phyloP scores from a whole-genome alignment of 2,888 invertebrate species.

The Acleris laterana region DNA sequence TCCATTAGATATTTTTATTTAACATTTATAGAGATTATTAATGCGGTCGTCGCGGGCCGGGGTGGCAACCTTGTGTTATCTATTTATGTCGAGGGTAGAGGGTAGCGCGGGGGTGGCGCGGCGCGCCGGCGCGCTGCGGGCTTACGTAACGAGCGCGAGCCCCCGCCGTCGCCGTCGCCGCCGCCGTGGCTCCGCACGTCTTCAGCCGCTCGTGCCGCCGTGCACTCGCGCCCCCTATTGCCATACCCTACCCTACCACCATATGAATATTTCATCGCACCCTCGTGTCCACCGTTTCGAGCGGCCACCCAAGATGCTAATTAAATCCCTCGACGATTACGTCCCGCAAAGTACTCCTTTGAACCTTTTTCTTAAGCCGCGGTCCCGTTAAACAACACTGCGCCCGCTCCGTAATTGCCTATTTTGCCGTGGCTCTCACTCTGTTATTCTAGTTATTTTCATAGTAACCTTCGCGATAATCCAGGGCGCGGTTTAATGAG shows the following conservation, averaged over 20 bases:
- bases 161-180: constrained; percentile 37
- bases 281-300: constrained; percentile 45
- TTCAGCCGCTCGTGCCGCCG: constrained; percentile 49
- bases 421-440: constrained; percentile 42
- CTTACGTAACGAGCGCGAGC: constrained; percentile 73
- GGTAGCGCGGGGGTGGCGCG: constrained; percentile 61
- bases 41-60: constrained; percentile 75
- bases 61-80: constrained; percentile 83
- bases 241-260: constrained; percentile 45
- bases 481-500: constrained; percentile 81
- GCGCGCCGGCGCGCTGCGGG: constrained; percentile 72
- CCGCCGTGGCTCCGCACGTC: constrained; percentile 52
- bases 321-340: constrained; percentile 47
- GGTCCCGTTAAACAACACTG: constrained; percentile 49
- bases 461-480: constrained; percentile 73
- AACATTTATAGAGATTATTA: constrained; percentile 82
- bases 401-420: constrained; percentile 37
- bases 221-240: constrained; percentile 47
- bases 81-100: constrained; percentile 81
- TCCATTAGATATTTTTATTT: constrained; percentile 76
- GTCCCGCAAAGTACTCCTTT: constrained; percentile 30
- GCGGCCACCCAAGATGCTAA: constrained; percentile 48
- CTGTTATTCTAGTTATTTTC: constrained; percentile 59
- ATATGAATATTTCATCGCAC: constrained; percentile 62
- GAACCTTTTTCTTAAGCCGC: constrained; percentile 44